Percentiles rank a stretch among this genome's conserved stretches.
Evolutionary conservation across 1,140 invertebrate genomes (phyloP).

Genomic region (Solenopsis fugax): DNA sequence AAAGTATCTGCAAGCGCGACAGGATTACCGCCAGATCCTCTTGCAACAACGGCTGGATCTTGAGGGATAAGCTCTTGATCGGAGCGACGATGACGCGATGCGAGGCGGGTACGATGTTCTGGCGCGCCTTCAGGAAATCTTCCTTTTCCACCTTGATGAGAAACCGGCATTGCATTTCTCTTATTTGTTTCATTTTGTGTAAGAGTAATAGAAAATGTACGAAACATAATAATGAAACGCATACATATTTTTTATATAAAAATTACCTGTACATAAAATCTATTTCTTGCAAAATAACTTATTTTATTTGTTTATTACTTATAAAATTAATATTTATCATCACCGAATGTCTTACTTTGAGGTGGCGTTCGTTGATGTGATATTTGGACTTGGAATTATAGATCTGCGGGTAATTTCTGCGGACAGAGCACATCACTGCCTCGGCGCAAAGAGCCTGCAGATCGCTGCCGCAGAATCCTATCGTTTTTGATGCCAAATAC

Average conservation of each 20-base stretch:
- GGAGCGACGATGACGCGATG: conserved; percentile 88
- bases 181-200: not conserved
- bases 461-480: conserved; percentile 86
- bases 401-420: conserved; percentile 84
- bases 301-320: not conserved
- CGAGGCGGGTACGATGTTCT: conserved; percentile 90
- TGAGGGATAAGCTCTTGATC: conserved; percentile 86
- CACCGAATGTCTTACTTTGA: conserved; percentile 77
- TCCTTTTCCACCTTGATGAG: conserved; percentile 87
- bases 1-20: conserved; percentile 76
- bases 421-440: conserved; percentile 84
- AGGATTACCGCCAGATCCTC: conserved; percentile 85
- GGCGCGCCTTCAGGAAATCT: conserved; percentile 90
- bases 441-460: conserved; percentile 85
- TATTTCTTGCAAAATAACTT: not conserved
- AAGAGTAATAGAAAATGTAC: conserved; percentile 7
- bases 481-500: conserved; percentile 84
- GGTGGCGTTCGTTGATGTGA: conserved; percentile 80
- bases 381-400: conserved; percentile 82
- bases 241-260: not conserved
- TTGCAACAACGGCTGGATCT: conserved; percentile 88
- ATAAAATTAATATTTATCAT: not conserved
- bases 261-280: not conserved
- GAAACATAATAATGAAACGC: not conserved
- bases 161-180: not conserved